Evolutionary conservation across 2,797 vertebrate genomes (phyloP), one percentile per base, ranked within the genome.

Genomic region (Sciurus vulgaris): DNA sequence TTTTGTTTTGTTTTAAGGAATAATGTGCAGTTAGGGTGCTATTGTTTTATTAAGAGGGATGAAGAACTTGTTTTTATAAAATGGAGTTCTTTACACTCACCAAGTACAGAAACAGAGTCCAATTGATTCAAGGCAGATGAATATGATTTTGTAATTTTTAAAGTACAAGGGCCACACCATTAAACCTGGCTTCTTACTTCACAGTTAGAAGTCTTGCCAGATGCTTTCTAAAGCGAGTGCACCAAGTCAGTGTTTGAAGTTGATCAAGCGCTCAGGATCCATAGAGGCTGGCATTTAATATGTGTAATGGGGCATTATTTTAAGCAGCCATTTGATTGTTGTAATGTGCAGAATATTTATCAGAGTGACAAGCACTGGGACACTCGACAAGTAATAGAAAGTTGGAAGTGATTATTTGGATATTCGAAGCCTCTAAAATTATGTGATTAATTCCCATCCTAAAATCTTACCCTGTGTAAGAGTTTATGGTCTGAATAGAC

Each of bases 111-210:
- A 95, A 96, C 33, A 74, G 77, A 92, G 79, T 95, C 54, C 56
- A 95, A 91, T 89, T 88, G 73, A 88, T 56, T 96, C 78, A 94
- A 73, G 65, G 65, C 70, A 93, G 90, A 88, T 69, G 95, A 95
- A 97, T 84, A 93, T 93, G 96, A 90, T 88, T 96, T 97, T 84
- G 76, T 77, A 93, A 86, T 95, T 96, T 96, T 82, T 96, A 89
- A 92, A 92, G 44, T 77, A 35, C 10, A 78, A 54, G 74, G 91
- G 35, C 44, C 59, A 93, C 35, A 72, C n/a, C 51, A 74, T 95
- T 94, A 96, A 94, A 51, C 22, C 54, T 93, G 83, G 83, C 89
- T 97, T 14, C 41, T 69, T 87, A 72, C 88, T 93, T 95, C 41
- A 56, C 85, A 82, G 56, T 78, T 91, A 91, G 74, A 85, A 73